These are phyloP conservation scores for Leptocoma aspasia DNA, from an alignment of 2,113 vertebrate genomes.

Conservation along the genomic window DNA sequence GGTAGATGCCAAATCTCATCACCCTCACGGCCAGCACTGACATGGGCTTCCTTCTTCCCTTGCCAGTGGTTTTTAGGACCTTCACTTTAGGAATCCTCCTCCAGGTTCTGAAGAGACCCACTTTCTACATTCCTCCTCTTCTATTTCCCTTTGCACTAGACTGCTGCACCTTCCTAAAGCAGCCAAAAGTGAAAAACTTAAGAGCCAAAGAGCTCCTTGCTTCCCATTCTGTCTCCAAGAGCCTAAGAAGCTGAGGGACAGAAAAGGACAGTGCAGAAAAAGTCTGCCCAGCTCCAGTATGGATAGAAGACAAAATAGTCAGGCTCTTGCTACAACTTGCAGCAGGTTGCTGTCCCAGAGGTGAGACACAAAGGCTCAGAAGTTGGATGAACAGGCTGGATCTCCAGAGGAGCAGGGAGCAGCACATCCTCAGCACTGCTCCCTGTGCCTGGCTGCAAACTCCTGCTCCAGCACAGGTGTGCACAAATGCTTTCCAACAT, in stretches of 20 bases:
- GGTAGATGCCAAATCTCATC: not conserved
- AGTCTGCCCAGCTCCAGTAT: not conserved
- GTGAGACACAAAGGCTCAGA: not conserved
- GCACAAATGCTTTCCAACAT: not conserved
- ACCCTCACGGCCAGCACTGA: not conserved
- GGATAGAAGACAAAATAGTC: not conserved
- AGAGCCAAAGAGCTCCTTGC: not conserved
- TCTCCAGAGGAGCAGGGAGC: not conserved
- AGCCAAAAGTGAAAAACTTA: not conserved
- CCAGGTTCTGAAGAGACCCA: not conserved
- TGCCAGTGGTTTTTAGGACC: not conserved
- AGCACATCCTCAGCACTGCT: fast-evolving
- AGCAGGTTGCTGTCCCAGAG: not conserved
- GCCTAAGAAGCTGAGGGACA: not conserved
- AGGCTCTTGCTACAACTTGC: not conserved
- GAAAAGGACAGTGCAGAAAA: not conserved
- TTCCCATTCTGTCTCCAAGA: not conserved
- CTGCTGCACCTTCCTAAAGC: not conserved
- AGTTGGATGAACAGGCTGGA: not conserved
- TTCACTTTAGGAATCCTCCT: not conserved
- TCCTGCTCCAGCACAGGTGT: not conserved
- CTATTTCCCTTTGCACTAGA: not conserved
- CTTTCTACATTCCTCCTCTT: not conserved
- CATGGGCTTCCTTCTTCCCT: fast-evolving
- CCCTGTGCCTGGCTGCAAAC: not conserved